phyloP scores from a whole-genome alignment of 2,797 vertebrate genomes.

The Tokudaia tokunoshimensis region DNA sequence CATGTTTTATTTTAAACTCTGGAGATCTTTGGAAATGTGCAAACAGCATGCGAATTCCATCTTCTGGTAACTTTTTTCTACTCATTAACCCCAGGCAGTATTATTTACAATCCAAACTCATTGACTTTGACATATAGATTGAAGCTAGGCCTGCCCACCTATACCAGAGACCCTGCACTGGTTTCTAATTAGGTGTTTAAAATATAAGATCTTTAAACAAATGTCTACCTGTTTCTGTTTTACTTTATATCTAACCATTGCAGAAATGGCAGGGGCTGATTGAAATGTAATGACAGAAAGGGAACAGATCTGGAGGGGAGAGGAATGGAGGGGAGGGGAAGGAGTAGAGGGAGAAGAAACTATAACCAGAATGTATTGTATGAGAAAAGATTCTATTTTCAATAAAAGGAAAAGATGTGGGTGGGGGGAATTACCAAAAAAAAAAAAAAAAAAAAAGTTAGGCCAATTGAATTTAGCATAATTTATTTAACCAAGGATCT shows the following conservation, averaged over 20 bases:
- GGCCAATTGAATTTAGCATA: background rate
- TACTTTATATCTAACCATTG: constrained; percentile 42
- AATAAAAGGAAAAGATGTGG: background rate
- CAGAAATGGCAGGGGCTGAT: background rate
- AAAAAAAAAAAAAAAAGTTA: background rate
- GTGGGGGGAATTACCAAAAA: background rate
- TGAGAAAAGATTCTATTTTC: background rate
- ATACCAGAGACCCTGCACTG: constrained; percentile 85
- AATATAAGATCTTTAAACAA: constrained; percentile 62
- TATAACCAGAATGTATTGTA: background rate
- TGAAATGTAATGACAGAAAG: background rate
- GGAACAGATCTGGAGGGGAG: background rate
- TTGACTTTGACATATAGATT: constrained; percentile 48
- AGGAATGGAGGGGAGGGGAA: background rate
- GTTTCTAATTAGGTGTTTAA: constrained; percentile 62
- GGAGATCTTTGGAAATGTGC: constrained; percentile 40
- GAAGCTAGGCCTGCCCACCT: constrained; percentile 51
- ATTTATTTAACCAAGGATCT: background rate
- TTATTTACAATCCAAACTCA: constrained; percentile 64
- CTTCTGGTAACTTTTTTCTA: constrained; percentile 57
- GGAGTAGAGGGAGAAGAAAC: background rate
- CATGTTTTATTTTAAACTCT: background rate
- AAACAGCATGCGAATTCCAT: constrained; percentile 62
- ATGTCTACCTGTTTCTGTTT: constrained; percentile 54
- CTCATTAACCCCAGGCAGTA: constrained; percentile 40